Percentiles rank a stretch among this genome's conserved stretches.
Evolutionary conservation across 2,888 invertebrate genomes (phyloP).

Genomic region (Augochlorella aurata): DNA sequence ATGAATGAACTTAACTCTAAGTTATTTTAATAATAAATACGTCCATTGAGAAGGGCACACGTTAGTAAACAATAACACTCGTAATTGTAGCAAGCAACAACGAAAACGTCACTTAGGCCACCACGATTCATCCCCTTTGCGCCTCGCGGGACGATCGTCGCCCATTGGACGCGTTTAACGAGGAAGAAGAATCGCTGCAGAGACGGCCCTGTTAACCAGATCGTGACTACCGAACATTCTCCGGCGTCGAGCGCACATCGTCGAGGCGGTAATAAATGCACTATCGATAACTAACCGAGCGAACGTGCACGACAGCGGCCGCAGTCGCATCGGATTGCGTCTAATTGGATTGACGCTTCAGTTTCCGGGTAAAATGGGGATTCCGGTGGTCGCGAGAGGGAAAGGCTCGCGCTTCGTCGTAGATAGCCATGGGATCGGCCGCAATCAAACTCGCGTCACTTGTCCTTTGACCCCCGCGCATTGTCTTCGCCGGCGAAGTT

Average conservation of each 20-base stretch:
- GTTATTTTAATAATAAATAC: too few species aligned
- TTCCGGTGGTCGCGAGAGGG: slow-evolving; percentile 1
- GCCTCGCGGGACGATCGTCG: too few species aligned
- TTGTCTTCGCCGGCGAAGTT: slow-evolving; percentile 51
- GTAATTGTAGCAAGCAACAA: too few species aligned
- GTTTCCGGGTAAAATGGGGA: slow-evolving; percentile 3
- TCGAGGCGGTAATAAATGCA: not conserved
- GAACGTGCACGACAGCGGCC: slow-evolving; percentile 4
- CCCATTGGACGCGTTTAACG: too few species aligned
- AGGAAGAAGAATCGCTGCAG: too few species aligned
- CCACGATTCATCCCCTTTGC: too few species aligned
- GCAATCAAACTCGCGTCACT: slow-evolving; percentile 26
- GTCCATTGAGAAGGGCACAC: too few species aligned
- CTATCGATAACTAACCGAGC: not conserved
- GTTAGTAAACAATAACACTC: too few species aligned
- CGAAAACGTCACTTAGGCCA: too few species aligned
- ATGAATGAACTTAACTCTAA: too few species aligned
- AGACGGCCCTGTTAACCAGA: too few species aligned
- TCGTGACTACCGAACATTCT: too few species aligned
- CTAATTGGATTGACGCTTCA: slow-evolving; percentile 2
- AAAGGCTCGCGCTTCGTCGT: slow-evolving; percentile 13
- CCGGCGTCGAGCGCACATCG: not conserved
- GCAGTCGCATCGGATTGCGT: slow-evolving; percentile 20
- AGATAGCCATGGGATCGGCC: not conserved
- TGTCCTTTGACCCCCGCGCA: slow-evolving; percentile 42